Conservation (phyloP, 64 coral and sea anemone genomes). For the Pachyseris speciosa region DNA sequence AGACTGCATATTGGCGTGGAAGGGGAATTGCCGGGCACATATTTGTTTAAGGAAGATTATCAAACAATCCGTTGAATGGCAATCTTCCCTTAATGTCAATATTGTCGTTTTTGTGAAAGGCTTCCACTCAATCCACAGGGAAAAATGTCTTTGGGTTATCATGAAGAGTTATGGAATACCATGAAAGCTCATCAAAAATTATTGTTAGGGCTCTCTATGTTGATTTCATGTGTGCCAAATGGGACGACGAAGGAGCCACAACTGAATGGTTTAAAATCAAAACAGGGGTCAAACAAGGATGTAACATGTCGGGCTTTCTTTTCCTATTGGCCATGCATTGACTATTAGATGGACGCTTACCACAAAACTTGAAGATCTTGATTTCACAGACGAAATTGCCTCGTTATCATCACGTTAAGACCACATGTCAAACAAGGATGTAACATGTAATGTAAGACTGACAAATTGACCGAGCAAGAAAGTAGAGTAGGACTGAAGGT, state of each 20-base stretch:
- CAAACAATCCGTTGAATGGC: not conserved
- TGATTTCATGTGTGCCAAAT: not conserved
- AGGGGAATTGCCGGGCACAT: slow-evolving; percentile 4
- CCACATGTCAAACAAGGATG: not conserved
- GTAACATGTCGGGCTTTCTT: slow-evolving; percentile 27
- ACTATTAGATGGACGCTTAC: slow-evolving; percentile 10
- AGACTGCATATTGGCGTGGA: not conserved
- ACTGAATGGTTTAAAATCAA: slow-evolving; percentile 17
- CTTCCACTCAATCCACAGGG: slow-evolving; percentile 14
- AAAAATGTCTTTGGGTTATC: slow-evolving; percentile 18
- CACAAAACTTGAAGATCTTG: not conserved
- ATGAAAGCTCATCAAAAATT: not conserved
- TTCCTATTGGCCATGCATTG: slow-evolving; percentile 25
- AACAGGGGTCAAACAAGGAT: slow-evolving; percentile 42
- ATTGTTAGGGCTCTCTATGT: slow-evolving; percentile 3
- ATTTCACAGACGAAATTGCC: not conserved
- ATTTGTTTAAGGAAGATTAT: slow-evolving; percentile 11
- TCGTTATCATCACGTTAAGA: not conserved
- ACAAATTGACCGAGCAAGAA: not conserved
- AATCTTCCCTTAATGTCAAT: slow-evolving; percentile 17
- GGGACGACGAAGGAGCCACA: not conserved
- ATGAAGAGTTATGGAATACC: slow-evolving; percentile 32
- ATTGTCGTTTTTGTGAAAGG: slow-evolving; percentile 32
- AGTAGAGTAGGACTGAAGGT: not conserved
- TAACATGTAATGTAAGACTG: no score